Evolutionary conservation across 1,140 invertebrate genomes (phyloP).

Genomic region (Triops longicaudatus): DNA sequence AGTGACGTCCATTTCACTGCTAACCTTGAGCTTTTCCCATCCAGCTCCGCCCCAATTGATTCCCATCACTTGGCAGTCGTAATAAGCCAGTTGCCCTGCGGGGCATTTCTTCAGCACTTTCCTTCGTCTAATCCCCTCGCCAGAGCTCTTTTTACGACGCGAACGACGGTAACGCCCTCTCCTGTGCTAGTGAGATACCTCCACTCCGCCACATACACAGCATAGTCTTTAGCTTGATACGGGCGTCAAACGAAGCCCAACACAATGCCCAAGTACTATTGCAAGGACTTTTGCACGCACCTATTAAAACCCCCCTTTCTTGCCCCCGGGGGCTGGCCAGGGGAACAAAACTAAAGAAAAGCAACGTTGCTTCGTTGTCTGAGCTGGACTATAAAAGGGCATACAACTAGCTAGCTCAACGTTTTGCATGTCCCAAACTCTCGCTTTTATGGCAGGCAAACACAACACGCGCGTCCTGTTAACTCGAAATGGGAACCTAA

Average conservation of each 20-base stretch:
- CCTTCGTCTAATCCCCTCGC: too few species aligned
- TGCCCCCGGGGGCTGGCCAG: background rate
- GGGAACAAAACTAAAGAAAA: background rate
- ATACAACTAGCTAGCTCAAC: background rate
- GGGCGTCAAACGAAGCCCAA: background rate
- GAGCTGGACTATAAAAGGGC: background rate
- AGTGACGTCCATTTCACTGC: background rate
- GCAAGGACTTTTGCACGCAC: background rate
- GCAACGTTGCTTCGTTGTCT: background rate
- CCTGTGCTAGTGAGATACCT: too few species aligned
- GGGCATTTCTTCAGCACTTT: too few species aligned
- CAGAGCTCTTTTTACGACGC: too few species aligned
- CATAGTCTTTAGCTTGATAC: background rate
- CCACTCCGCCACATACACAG: background rate
- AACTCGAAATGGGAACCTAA: background rate
- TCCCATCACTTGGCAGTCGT: background rate
- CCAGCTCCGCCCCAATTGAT: background rate
- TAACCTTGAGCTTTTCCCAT: too few species aligned
- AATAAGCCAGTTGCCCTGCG: too few species aligned
- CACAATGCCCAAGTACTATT: background rate
- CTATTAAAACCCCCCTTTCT: conserved; percentile 1
- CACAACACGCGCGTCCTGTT: background rate
- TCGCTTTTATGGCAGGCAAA: background rate
- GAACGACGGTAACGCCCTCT: too few species aligned
- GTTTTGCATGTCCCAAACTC: background rate